These are phyloP conservation scores for Momotus momota DNA, from an alignment of 2,797 vertebrate genomes.

Conservation along the genomic window DNA sequence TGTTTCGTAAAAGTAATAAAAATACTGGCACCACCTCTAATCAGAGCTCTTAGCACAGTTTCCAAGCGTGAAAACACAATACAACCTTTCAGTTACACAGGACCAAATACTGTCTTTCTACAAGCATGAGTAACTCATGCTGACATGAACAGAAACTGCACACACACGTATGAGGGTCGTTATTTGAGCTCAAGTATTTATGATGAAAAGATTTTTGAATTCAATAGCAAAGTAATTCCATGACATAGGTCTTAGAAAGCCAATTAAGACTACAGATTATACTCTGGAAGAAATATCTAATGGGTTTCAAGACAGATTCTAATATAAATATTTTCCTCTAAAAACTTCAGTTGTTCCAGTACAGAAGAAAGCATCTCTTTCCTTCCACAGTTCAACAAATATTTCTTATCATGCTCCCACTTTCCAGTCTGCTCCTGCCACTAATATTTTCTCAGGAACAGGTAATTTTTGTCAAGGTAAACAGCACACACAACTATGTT, in stretches of 20 bases:
- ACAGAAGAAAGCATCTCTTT: not conserved
- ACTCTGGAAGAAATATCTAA: not conserved
- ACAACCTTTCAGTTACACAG: not conserved
- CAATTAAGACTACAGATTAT: not conserved
- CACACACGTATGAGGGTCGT: not conserved
- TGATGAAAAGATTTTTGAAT: not conserved
- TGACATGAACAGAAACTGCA: not conserved
- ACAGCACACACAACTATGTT: not conserved
- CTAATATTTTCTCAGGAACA: not conserved
- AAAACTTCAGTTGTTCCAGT: not conserved
- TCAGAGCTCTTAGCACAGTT: not conserved
- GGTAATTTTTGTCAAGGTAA: not conserved
- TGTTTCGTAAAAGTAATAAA: not conserved
- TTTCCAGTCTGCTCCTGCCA: not conserved
- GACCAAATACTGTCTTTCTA: not conserved
- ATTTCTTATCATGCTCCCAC: not conserved
- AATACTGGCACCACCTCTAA: not conserved
- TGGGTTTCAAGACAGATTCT: conserved; percentile 3
- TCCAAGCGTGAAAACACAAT: not conserved
- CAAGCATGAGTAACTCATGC: not conserved
- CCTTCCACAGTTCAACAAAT: not conserved
- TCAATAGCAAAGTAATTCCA: conserved; percentile 4
- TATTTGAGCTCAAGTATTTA: not conserved
- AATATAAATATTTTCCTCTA: not conserved
- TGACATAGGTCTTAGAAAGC: not conserved